phyloP scores from a whole-genome alignment of 2,113 vertebrate species.

The Notothenia coriiceps region DNA sequence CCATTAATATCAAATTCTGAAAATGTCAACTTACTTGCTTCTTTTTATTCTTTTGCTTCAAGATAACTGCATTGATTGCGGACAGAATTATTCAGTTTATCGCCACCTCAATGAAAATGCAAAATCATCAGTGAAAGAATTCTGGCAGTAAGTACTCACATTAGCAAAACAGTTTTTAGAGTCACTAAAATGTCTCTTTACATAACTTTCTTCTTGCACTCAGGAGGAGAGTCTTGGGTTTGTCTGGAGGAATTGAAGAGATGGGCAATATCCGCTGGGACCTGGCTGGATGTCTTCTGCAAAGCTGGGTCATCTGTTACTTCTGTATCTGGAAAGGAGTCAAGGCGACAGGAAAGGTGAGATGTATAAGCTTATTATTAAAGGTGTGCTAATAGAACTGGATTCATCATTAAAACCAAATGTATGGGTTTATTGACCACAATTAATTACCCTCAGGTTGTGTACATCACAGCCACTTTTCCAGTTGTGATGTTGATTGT shows the following conservation, averaged over 20 bases:
- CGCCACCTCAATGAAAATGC: not conserved
- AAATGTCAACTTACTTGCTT: not conserved
- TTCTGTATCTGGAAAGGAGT: slow-evolving; percentile 60
- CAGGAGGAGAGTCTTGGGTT: slow-evolving; percentile 43
- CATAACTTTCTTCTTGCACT: not conserved
- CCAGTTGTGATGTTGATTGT: no score
- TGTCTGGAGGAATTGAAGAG: slow-evolving; percentile 46
- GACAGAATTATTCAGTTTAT: not conserved
- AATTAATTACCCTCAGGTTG: no score
- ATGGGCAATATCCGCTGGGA: slow-evolving; percentile 47
- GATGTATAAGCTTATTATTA: no score
- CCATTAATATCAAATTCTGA: no score
- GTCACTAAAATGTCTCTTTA: not conserved
- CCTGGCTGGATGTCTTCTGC: slow-evolving; percentile 46
- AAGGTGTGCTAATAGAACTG: no score
- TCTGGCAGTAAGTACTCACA: slow-evolving; percentile 43
- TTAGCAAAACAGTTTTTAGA: not conserved
- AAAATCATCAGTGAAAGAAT: slow-evolving; percentile 42
- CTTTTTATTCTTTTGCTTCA: not conserved
- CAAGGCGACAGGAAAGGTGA: slow-evolving; percentile 54
- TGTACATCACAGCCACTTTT: no score
- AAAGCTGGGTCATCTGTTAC: slow-evolving; percentile 47
- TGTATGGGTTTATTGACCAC: not conserved
- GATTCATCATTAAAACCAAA: not conserved
- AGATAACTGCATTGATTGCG: slow-evolving; percentile 23